phyloP scores from a whole-genome alignment of 2,888 invertebrate genomes.

The Coleophora flavipennella region DNA sequence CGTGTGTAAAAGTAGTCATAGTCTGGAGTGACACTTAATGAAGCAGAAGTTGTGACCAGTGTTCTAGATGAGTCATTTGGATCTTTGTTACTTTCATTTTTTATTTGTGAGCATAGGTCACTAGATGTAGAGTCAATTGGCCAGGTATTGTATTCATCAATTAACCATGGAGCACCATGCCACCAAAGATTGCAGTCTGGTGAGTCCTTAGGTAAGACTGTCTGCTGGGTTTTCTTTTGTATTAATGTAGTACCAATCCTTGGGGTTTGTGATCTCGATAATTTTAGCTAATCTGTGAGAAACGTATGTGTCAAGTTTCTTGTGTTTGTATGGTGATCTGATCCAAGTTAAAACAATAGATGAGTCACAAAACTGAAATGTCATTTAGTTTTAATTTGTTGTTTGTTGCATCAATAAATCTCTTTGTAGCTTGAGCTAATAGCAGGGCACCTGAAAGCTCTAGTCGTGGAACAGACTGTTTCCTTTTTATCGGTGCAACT shows the following conservation, averaged over 20 bases:
- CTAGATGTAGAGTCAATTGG: neutral
- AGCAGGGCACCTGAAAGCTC: constrained; percentile 5
- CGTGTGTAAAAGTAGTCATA: neutral
- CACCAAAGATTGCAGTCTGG: constrained; percentile 3
- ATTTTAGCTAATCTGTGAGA: constrained; percentile 3
- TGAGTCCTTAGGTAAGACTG: neutral
- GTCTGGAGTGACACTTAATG: neutral
- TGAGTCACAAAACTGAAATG: constrained; percentile 7
- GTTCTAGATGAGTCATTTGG: neutral
- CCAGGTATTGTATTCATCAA: neutral
- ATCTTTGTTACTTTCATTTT: no score
- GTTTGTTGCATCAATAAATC: neutral
- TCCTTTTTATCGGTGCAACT: constrained; percentile 4
- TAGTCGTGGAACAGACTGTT: constrained; percentile 1
- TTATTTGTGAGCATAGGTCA: neutral
- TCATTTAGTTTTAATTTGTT: constrained; percentile 2
- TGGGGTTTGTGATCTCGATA: neutral
- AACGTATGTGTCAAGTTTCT: constrained; percentile 1
- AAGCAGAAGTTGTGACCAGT: neutral
- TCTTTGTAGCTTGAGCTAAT: neutral
- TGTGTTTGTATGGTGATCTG: constrained; percentile 6
- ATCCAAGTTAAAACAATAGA: constrained; percentile 10
- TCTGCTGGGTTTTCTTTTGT: constrained; percentile 7
- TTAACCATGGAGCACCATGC: constrained; percentile 5
- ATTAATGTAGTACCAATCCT: constrained; percentile 4